Conservation (phyloP, 2,797 vertebrate genomes). For the Enteromius treurensis region DNA sequence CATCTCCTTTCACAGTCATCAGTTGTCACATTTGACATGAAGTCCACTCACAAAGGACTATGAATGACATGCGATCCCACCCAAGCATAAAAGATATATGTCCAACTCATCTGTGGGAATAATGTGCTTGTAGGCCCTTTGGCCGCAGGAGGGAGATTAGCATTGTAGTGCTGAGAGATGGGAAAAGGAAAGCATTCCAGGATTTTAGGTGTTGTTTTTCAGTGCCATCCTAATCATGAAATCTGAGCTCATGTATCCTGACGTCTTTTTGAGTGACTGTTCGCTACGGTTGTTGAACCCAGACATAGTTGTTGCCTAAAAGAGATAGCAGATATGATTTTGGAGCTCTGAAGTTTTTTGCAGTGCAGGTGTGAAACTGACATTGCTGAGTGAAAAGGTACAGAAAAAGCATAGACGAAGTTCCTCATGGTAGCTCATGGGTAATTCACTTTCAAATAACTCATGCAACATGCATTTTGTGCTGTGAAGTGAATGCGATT, state of each 20-base stretch:
- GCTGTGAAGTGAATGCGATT: conserved; percentile 10
- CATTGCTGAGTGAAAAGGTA: conserved; percentile 3
- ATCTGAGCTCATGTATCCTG: conserved; percentile 58
- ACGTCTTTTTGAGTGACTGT: conserved; percentile 42
- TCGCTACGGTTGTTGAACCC: conserved; percentile 42
- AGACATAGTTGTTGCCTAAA: conserved; percentile 37
- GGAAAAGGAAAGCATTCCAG: conserved; percentile 34
- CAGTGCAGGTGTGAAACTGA: conserved; percentile 49
- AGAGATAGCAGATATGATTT: conserved; percentile 58
- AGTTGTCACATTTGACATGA: conserved; percentile 27
- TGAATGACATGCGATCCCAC: conserved; percentile 50
- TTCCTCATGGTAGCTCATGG: background rate
- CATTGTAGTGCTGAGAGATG: conserved; percentile 37
- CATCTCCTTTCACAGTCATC: conserved; percentile 45
- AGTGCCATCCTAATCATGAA: conserved; percentile 54
- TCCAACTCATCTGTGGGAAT: conserved; percentile 34
- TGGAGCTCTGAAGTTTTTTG: conserved; percentile 41
- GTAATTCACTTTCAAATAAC: conserved; percentile 7
- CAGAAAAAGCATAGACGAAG: background rate
- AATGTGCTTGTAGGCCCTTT: conserved; percentile 43
- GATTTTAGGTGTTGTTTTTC: conserved; percentile 47
- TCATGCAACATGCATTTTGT: background rate
- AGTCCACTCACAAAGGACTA: conserved; percentile 39
- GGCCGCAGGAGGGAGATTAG: conserved; percentile 30
- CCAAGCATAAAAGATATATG: conserved; percentile 51